A percentile compares a stretch with the other conserved stretches of the same genome.
These are phyloP conservation scores for Whitmania pigra DNA, from an alignment of 1,140 invertebrate species.

Conservation along the genomic window DNA sequence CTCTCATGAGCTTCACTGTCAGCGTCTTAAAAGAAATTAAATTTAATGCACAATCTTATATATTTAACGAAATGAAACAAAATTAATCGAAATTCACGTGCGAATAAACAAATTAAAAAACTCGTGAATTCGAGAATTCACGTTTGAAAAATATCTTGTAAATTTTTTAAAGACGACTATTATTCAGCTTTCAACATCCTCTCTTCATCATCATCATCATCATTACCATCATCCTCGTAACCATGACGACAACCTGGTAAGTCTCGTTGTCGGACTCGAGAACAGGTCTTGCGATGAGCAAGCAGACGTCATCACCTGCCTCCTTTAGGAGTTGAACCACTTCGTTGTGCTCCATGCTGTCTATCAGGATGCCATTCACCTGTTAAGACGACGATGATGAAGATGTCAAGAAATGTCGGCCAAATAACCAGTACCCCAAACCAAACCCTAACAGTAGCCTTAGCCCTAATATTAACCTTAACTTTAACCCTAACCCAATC, in stretches of 20 bases:
- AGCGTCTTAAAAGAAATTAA: constrained; percentile 48
- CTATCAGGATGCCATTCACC: constrained; percentile 60
- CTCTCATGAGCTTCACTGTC: constrained; percentile 74
- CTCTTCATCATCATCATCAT: constrained; percentile 55
- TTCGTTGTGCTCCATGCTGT: constrained; percentile 81
- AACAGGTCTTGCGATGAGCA: constrained; percentile 52
- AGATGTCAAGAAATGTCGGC: background rate
- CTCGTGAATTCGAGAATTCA: no score
- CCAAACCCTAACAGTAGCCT: background rate
- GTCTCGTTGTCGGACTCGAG: background rate
- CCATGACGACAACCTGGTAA: background rate
- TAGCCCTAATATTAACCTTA: no score
- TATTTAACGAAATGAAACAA: no score
- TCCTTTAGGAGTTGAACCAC: constrained; percentile 89
- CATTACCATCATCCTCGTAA: constrained; percentile 64
- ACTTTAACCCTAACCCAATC: no score
- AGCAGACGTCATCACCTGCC: constrained; percentile 64
- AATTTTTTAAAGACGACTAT: no score
- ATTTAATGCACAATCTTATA: no score
- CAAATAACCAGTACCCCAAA: background rate
- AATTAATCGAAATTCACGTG: no score
- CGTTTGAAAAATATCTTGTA: no score
- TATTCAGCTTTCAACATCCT: no score
- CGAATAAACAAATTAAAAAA: background rate
- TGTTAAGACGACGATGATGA: background rate